Base-by-base conservation (phyloP, 2,797 vertebrate species). In the Acrossocheilus wenchowensis region DNA sequence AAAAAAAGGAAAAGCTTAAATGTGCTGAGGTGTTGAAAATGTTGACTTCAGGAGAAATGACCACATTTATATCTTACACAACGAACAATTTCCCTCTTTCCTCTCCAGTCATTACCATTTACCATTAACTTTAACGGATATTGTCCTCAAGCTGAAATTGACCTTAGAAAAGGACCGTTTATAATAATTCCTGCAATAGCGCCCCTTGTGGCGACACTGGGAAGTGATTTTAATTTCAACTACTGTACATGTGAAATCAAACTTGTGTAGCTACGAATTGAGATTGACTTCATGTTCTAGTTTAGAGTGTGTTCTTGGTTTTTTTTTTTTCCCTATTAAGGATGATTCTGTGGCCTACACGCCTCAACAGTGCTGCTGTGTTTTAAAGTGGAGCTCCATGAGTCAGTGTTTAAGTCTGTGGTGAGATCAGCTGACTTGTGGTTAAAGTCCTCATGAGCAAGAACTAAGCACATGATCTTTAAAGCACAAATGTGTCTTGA, bases 351-450 rank as follows among this genome's bases (percentile, higher is more conserved):
- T 6, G 34, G 11, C 23, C 5, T 43, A 60, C 6, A 7, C 9
- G 23, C 11, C 54, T 36, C n/a, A 43, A 14, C n/a, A 15, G 15
- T 30, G 54, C 17, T 15, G 26, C 15, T 43, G 30, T 9, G 64
- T 62, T 15, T 64, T 48, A 36, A 5, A 48, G 41, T 36, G 71
- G 19, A 62, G 62, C 41, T 74, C 26, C 45, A 3, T 15, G 71
- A 83, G 54, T 64, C 82, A 83, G 26, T 84, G 45, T 87, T 80
- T 73, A 39, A 48, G 26, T 48, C n/a, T 73, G 66, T 26, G 72
- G 10, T 78, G 90, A 84, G 26, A 80, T 94, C 93, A 94, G 92
- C 93, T 96, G 94, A 94, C 41, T 91, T 90, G 88, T 87, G 84
- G 85, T 91, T 91, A 83, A 89, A 83, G 93, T 94, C 89, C 89